Evolutionary conservation across 2,113 vertebrate genomes (phyloP).

Genomic region (Callionymus lyra): DNA sequence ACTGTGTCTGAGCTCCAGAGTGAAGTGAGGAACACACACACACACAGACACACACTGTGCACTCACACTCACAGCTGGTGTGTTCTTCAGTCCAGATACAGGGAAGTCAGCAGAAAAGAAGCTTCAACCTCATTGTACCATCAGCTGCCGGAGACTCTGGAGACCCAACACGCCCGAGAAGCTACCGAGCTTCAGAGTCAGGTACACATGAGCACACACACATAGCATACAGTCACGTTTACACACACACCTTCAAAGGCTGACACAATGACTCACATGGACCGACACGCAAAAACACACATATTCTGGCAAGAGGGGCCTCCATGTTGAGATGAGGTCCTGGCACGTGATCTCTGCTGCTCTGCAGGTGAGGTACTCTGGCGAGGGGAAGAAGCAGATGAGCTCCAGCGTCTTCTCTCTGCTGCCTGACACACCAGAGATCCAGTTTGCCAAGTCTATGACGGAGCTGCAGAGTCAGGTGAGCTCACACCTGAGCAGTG

Average conservation of each 20-base stretch:
- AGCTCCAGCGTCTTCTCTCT: slow-evolving; percentile 37
- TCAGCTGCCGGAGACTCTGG: slow-evolving; percentile 28
- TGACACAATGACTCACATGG: too few species aligned
- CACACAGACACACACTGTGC: too few species aligned
- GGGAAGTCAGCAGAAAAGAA: background rate
- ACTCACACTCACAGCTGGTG: too few species aligned
- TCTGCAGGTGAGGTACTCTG: slow-evolving; percentile 47
- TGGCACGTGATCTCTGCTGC: background rate
- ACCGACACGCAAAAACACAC: too few species aligned
- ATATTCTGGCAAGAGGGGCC: too few species aligned
- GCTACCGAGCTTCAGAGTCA: slow-evolving; percentile 39
- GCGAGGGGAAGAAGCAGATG: slow-evolving; percentile 23
- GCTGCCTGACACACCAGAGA: slow-evolving; percentile 41
- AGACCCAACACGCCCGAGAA: slow-evolving; percentile 38
- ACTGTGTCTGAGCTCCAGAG: slow-evolving; percentile 71
- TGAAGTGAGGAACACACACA: slow-evolving; percentile 23
- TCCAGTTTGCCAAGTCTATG: slow-evolving; percentile 25
- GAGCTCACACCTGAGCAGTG: background rate
- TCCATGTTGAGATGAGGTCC: too few species aligned
- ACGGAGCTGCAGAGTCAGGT: slow-evolving; percentile 57
- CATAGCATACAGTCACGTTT: slow-evolving; percentile 53
- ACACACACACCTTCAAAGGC: too few species aligned
- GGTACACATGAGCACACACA: too few species aligned
- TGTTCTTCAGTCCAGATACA: too few species aligned
- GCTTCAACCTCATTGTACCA: slow-evolving; percentile 31